phyloP scores from a whole-genome alignment of 2,797 vertebrate species.

The Muscicapa striata region DNA sequence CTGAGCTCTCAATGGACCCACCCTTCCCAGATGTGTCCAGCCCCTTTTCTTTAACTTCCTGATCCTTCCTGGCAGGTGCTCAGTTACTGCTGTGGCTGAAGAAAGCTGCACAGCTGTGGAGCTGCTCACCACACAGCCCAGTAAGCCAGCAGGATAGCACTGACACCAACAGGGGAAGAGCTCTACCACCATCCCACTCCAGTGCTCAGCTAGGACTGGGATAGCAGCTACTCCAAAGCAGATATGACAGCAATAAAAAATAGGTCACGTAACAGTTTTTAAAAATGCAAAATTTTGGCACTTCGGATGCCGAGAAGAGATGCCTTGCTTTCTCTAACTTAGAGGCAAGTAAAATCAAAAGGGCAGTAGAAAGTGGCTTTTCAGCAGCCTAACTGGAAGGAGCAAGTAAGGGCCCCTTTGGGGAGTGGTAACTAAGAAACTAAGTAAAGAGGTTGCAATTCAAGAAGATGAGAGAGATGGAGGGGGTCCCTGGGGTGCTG shows the following conservation, averaged over 20 bases:
- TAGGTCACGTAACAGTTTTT: not conserved
- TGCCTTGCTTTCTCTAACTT: not conserved
- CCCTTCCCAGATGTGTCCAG: not conserved
- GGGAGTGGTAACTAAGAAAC: conserved; percentile 65
- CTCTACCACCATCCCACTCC: not conserved
- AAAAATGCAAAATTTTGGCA: not conserved
- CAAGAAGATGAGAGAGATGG: conserved; percentile 52
- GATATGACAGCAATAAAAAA: not conserved
- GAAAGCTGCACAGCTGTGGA: not conserved
- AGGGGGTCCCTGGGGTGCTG: not conserved
- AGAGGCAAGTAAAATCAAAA: not conserved
- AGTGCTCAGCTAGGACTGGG: not conserved
- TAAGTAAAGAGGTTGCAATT: conserved; percentile 64
- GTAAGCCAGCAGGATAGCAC: not conserved
- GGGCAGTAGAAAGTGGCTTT: not conserved
- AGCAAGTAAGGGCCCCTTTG: conserved; percentile 29
- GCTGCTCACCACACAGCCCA: not conserved
- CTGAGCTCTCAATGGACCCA: not conserved
- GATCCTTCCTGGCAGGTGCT: not conserved
- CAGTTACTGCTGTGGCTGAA: not conserved
- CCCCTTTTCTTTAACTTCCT: not conserved
- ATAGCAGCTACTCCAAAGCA: not conserved
- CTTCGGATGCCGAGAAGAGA: not conserved
- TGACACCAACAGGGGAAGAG: not conserved
- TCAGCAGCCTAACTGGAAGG: conserved; percentile 11